Base-by-base conservation (phyloP, 2,113 vertebrate species). In the Pterophyllum scalare region DNA sequence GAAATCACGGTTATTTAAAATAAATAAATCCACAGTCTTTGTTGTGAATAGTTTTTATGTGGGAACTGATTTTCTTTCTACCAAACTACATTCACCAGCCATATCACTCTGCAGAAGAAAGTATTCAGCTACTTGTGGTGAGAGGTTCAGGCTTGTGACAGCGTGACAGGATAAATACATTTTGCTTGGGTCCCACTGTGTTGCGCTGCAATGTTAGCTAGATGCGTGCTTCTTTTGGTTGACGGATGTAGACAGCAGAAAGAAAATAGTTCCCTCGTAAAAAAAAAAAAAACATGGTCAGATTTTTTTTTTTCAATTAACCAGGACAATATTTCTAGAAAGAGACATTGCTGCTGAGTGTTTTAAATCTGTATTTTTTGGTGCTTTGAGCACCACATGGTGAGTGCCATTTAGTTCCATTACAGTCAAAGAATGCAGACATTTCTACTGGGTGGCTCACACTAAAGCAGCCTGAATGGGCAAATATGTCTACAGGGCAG, bases 351-450 rank as follows among this genome's bases (percentile, higher is more conserved):
- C 65, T 26, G 26, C 40, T 0, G 24, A 70, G 40, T 28, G 40
- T 49, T 49, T 49, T 20, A 12, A 70, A 24, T 49, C 65, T 20
- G 0, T 22, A 28, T 20, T 0, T 0, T 46, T 46, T 46, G 43
- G 43, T 46, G 43, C 4, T 15, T 46, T 49, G 17, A 49, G 49
- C 65, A 49, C 65, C 65, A 28, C 19, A 49, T 28, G 64, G 40
- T 7, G 5, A 49, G n/a, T 67, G 64, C 40, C 64, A 67, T 49
- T 67, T 49, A 67, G 22, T 67, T 19, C 22, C 64, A 70, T 70
- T 70, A 67, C 19, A 67, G 22, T 28, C 26, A 19, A 40, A 70
- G 26, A 28, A 22, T 17, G 64, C 22, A 46, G 22, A 0, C 62
- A 46, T 49, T 67, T 19, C 40, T 49, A 40, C 65, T 70, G 15